Percentiles rank a stretch among this genome's conserved stretches.
phyloP scores from a whole-genome alignment of 2,797 vertebrate genomes.

The Rhyacichthys aspro region DNA sequence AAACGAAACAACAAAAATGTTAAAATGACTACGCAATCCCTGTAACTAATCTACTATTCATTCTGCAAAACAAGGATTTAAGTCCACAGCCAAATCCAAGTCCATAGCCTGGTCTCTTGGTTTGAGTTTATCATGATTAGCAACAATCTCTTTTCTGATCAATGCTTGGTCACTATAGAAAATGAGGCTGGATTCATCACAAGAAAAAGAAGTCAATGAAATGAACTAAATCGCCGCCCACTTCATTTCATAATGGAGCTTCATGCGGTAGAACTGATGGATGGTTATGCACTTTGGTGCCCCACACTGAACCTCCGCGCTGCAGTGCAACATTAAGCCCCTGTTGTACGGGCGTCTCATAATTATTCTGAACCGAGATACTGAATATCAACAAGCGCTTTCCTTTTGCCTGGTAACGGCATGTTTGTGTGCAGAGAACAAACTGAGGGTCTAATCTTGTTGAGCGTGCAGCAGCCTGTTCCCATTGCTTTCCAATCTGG shows the following conservation, averaged over 20 bases:
- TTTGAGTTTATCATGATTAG: constrained; percentile 22
- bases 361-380: constrained; percentile 9
- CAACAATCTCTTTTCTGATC: constrained; percentile 37
- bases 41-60: background rate
- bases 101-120: constrained; percentile 7
- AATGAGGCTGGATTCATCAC: constrained; percentile 22
- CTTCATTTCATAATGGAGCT: constrained; percentile 39
- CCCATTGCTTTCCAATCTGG: constrained; percentile 43
- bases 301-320: background rate
- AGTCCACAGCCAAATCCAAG: background rate
- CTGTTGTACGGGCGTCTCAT: background rate
- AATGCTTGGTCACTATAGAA: constrained; percentile 55
- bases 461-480: constrained; percentile 58
- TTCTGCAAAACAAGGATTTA: background rate
- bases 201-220: constrained; percentile 35
- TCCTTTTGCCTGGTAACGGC: background rate
- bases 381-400: constrained; percentile 12
- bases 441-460: constrained; percentile 53
- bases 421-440: constrained; percentile 25
- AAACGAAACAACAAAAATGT: too few species aligned
- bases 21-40: too few species aligned
- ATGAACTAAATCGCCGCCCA: constrained; percentile 31
- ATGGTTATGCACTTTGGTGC: background rate
- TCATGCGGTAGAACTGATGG: constrained; percentile 13
- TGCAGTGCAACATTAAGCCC: constrained; percentile 9